Percentiles rank a stretch among this genome's conserved stretches.
These are phyloP conservation scores for Plusia festucae DNA, from an alignment of 2,888 invertebrate species.

Conservation along the genomic window DNA sequence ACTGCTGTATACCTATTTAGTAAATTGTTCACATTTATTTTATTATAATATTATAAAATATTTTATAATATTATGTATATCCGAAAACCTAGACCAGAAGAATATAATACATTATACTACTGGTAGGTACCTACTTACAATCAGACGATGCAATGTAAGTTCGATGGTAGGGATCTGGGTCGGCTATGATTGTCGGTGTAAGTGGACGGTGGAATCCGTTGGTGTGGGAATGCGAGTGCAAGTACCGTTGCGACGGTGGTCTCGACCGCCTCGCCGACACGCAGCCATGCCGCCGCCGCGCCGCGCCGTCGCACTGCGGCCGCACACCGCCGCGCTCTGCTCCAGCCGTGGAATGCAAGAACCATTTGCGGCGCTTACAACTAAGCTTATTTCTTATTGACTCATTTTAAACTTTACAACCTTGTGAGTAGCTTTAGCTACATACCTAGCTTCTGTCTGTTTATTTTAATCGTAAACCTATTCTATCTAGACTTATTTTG, in stretches of 20 bases:
- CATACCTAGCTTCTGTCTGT: neutral
- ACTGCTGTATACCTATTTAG: neutral
- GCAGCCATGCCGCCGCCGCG: slow-evolving; percentile 43
- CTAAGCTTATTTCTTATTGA: slow-evolving; percentile 75
- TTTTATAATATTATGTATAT: too few relatives aligned
- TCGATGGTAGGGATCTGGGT: slow-evolving; percentile 77
- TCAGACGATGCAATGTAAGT: slow-evolving; percentile 47
- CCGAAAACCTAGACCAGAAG: too few relatives aligned
- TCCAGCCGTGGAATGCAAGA: slow-evolving; percentile 83
- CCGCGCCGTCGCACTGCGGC: slow-evolving; percentile 5
- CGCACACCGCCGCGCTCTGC: slow-evolving; percentile 31
- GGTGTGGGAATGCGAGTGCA: slow-evolving; percentile 85
- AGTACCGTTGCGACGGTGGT: slow-evolving; percentile 86
- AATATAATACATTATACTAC: too few relatives aligned
- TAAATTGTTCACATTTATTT: neutral
- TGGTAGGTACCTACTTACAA: neutral
- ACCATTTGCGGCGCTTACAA: slow-evolving; percentile 81
- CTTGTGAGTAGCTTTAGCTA: too few relatives aligned
- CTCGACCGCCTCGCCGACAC: slow-evolving; percentile 55
- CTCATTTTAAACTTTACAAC: slow-evolving; percentile 75
- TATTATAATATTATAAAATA: too few relatives aligned
- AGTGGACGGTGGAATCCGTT: slow-evolving; percentile 80
- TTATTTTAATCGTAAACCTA: neutral
- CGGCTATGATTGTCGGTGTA: slow-evolving; percentile 67
- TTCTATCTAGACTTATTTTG: neutral